Evolutionary conservation across 37 sponge, comb jelly and placozoan genomes (phyloP), one percentile per base, ranked within the genome.

Genomic region (Petrosia ficiformis): DNA sequence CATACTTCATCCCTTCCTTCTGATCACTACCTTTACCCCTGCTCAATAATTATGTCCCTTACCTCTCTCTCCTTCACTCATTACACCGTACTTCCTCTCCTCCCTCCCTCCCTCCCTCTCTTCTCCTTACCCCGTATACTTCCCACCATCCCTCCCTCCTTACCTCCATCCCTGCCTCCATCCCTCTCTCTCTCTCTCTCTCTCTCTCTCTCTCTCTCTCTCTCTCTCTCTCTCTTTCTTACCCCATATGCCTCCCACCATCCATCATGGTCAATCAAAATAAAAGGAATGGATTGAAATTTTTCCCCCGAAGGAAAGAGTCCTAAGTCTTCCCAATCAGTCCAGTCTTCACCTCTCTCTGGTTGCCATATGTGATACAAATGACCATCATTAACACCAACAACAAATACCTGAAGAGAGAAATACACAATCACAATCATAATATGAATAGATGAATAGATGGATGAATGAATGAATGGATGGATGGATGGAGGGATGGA

Each of bases 211-310:
- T n/a, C n/a, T n/a, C n/a, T n/a, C n/a, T n/a, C n/a, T n/a, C n/a
- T n/a, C n/a, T n/a, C n/a, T n/a, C n/a, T n/a, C n/a, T n/a, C n/a
- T n/a, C n/a, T n/a, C n/a, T 2, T 60, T 32, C 80, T 44, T 30
- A 82, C 82, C 40, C 67, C 84, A 26, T 67, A 82, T 3, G 68
- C 82, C 43, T 77, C 40, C 88, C 88, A 87, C 88, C 88, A 87
- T 2, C 78, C 78, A 37, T 29, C 16, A 0, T 39, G 61, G 33
- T 77, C 78, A 28, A 68, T 16, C 38, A 78, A 14, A 43, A 87
- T 32, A 57, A 68, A n/a, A 0, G 88, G 83, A 26, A 26, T 66
- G 31, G 83, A 65, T 36, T 24, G 10, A 77, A 77, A 82, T 21
- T 34, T n/a, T 2, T 48, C 58, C 19, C 70, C 35, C 25, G 58